A percentile compares a stretch with the other conserved stretches of the same genome.
phyloP scores from a whole-genome alignment of 2,888 invertebrate species.

The Drosophila quinaria region DNA sequence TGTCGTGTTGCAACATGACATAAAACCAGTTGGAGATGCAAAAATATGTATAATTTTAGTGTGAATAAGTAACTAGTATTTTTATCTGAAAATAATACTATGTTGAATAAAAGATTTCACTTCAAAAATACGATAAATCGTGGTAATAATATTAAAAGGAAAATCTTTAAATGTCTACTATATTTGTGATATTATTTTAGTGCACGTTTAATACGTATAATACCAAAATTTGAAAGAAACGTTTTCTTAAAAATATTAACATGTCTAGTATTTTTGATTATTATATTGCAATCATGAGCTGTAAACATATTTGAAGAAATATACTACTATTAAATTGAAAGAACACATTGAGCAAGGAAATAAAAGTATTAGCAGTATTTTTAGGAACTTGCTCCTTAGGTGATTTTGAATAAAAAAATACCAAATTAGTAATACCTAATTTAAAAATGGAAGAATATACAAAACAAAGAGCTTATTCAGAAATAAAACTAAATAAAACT shows the following conservation, averaged over 20 bases:
- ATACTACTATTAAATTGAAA: too few species aligned
- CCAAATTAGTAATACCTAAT: not conserved
- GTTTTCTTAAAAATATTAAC: too few species aligned
- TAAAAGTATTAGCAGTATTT: too few species aligned
- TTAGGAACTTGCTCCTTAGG: not conserved
- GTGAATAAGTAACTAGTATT: not conserved
- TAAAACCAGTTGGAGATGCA: not conserved
- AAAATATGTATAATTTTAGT: not conserved
- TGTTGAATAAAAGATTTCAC: too few species aligned
- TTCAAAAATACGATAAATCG: too few species aligned
- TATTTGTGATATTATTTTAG: not conserved
- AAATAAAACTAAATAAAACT: not conserved
- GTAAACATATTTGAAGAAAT: too few species aligned
- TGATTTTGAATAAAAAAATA: not conserved
- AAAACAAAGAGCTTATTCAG: not conserved
- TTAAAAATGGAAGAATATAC: not conserved
- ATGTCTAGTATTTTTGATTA: not conserved
- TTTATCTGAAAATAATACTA: not conserved
- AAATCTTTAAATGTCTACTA: not conserved
- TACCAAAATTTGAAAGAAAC: too few species aligned
- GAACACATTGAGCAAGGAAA: too few species aligned
- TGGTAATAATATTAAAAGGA: too few species aligned
- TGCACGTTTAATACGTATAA: too few species aligned
- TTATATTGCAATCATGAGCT: not conserved
- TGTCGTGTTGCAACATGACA: not conserved